A percentile compares a stretch with the other conserved stretches of the same genome.
phyloP scores from a whole-genome alignment of 2,797 vertebrate genomes.

The Petrocephalus sullivani region DNA sequence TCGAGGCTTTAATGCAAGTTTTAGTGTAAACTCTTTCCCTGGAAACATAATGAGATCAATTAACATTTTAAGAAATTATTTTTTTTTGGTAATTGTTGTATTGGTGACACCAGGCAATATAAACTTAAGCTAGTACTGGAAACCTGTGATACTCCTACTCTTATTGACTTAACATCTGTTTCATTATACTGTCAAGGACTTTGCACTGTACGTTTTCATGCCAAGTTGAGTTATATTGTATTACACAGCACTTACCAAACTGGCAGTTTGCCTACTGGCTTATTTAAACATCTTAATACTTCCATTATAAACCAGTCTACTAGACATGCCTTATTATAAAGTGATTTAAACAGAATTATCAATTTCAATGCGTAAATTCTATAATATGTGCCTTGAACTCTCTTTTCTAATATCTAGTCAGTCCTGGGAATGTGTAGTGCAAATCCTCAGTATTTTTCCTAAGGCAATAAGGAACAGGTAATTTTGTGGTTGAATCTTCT shows the following conservation, averaged over 20 bases:
- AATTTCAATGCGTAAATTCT: not conserved
- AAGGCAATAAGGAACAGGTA: not conserved
- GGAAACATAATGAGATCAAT: constrained; percentile 13
- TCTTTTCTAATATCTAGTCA: not conserved
- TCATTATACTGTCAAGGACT: not conserved
- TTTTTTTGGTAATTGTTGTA: not conserved
- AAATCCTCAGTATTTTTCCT: not conserved
- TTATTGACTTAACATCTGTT: not conserved
- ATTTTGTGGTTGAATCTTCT: not conserved
- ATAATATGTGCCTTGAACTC: not conserved
- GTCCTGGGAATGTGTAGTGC: not conserved
- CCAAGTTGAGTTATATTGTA: not conserved
- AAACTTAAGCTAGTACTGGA: not conserved
- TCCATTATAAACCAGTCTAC: not conserved
- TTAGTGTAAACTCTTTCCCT: not conserved
- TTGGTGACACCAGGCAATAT: not conserved
- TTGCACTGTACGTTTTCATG: not conserved
- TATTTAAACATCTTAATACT: not conserved
- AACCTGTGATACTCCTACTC: not conserved
- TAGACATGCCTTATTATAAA: not conserved
- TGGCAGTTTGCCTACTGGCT: not conserved
- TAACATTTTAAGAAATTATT: not conserved
- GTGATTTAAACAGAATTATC: not conserved
- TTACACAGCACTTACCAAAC: not conserved
- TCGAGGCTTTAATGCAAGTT: not conserved